A percentile compares a stretch with the other conserved stretches of the same genome.
phyloP scores from a whole-genome alignment of 2,113 vertebrate genomes.

The Sminthopsis crassicaudata region DNA sequence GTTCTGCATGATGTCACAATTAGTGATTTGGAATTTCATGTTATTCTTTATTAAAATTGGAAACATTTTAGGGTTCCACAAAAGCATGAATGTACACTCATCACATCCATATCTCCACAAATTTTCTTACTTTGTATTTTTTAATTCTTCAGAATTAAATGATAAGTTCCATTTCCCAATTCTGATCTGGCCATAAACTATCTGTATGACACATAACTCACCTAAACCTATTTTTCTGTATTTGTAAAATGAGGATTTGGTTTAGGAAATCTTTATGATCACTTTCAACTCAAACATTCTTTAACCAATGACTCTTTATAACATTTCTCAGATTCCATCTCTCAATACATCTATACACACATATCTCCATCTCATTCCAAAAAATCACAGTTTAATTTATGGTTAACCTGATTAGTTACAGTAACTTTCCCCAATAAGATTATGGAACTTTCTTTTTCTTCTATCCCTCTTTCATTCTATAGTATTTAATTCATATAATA shows the following conservation, averaged over 20 bases:
- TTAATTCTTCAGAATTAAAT: not conserved
- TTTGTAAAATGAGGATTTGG: not conserved
- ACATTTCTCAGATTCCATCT: fast-evolving
- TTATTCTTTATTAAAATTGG: not conserved
- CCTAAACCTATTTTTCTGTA: not conserved
- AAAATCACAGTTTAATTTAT: not conserved
- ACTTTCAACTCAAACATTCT: not conserved
- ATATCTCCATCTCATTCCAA: not conserved
- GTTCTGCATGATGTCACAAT: not conserved
- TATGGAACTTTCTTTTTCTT: not conserved
- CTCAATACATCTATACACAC: not conserved
- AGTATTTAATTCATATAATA: not conserved
- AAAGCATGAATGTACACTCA: not conserved
- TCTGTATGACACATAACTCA: not conserved
- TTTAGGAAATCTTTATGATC: not conserved
- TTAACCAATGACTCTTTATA: not conserved
- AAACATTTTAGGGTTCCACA: not conserved
- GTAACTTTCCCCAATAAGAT: not conserved
- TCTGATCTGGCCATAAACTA: not conserved
- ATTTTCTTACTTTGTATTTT: not conserved
- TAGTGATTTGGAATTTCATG: not conserved
- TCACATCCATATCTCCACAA: not conserved
- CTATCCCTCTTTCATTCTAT: not conserved
- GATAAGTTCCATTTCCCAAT: not conserved
- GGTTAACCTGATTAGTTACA: not conserved